Evolutionary conservation across 1,140 invertebrate species (phyloP).

Genomic region (Halesus radiatus): DNA sequence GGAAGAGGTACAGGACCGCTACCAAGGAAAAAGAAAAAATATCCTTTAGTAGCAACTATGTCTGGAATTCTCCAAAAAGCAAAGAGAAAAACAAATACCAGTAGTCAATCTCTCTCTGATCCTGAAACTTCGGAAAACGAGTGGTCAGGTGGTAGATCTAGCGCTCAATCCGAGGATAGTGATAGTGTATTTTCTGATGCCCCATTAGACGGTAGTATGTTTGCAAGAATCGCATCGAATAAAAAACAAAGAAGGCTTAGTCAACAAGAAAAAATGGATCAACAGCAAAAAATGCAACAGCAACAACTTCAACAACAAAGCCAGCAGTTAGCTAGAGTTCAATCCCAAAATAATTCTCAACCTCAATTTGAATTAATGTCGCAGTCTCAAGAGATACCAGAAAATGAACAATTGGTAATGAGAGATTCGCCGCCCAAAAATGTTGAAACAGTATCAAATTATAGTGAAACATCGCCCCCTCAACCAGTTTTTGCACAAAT

Average conservation of each 20-base stretch:
- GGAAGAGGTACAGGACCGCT: constrained; percentile 59
- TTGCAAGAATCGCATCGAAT: constrained; percentile 74
- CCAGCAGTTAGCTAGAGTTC: constrained; percentile 46
- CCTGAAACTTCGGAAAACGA: constrained; percentile 85
- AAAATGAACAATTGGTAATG: constrained; percentile 57
- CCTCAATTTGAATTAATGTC: constrained; percentile 57
- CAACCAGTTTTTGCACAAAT: constrained; percentile 65
- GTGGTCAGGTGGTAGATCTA: constrained; percentile 78
- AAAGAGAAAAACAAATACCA: constrained; percentile 74
- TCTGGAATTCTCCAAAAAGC: constrained; percentile 86
- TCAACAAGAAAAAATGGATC: constrained; percentile 68
- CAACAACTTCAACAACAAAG: constrained; percentile 65
- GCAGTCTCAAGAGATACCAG: constrained; percentile 48
- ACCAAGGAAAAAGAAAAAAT: constrained; percentile 80
- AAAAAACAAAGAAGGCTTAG: constrained; percentile 70
- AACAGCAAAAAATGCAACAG: constrained; percentile 68
- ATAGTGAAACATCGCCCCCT: constrained; percentile 35
- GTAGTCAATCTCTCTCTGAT: constrained; percentile 78
- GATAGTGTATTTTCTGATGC: constrained; percentile 79
- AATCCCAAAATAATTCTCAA: constrained; percentile 38
- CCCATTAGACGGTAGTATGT: constrained; percentile 74
- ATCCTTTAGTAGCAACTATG: constrained; percentile 83
- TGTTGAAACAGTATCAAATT: constrained; percentile 34
- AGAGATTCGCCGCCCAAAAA: constrained; percentile 42
- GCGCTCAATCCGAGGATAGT: constrained; percentile 79